Percentiles rank a stretch among this genome's conserved stretches.
These are phyloP conservation scores for Nicator chloris DNA, from an alignment of 2,113 vertebrate genomes.

Conservation along the genomic window DNA sequence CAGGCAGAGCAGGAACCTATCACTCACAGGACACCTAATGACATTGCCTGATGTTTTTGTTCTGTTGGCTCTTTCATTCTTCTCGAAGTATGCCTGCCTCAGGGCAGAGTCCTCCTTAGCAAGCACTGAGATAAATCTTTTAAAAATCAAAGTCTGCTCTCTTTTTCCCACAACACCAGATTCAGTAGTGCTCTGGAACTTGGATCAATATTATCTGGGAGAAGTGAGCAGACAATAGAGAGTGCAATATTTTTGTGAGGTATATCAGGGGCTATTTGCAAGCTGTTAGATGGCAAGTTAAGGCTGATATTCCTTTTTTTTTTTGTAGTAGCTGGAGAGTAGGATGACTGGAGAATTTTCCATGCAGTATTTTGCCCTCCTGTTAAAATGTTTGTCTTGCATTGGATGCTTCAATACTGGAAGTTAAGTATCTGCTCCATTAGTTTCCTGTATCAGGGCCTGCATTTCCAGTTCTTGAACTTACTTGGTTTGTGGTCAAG, in stretches of 20 bases:
- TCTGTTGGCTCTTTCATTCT: not conserved
- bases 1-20: not conserved
- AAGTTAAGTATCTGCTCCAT: slow-evolving; percentile 19
- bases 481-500: slow-evolving; percentile 13
- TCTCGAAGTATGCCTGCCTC: not conserved
- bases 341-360: not conserved
- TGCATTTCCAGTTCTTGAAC: not conserved
- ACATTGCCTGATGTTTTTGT: not conserved
- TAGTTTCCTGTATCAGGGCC: not conserved
- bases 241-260: not conserved
- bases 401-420: not conserved
- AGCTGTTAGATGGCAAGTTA: not conserved
- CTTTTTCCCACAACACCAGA: not conserved
- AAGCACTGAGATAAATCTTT: not conserved
- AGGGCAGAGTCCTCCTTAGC: not conserved
- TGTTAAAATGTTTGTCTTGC: not conserved
- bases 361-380: not conserved
- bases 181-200: not conserved
- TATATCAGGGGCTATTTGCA: not conserved
- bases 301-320: not conserved
- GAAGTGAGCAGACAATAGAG: not conserved
- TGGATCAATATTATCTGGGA: not conserved
- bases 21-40: not conserved
- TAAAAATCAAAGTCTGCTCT: not conserved
- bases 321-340: not conserved